Evolutionary conservation across 2,888 invertebrate genomes (phyloP).

Genomic region (Andrena trimmerana): DNA sequence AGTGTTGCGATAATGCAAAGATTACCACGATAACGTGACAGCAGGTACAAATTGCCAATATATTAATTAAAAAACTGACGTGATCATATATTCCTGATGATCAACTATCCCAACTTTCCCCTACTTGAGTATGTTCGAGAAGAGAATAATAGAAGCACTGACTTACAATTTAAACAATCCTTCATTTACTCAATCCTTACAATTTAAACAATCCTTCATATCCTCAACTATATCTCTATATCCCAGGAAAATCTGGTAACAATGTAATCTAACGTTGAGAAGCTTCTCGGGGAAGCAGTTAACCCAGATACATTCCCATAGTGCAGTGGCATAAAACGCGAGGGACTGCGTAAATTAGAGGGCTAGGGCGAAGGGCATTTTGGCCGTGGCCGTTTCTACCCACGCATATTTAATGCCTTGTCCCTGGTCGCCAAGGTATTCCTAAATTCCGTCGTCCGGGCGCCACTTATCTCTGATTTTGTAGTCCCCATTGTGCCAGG

Average conservation of each 20-base stretch:
- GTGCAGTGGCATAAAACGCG: conserved; percentile 77
- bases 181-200: too few relatives aligned
- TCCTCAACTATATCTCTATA: too few relatives aligned
- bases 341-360: conserved; percentile 77
- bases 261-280: conserved; percentile 2
- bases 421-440: conserved; percentile 67
- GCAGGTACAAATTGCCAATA: too few relatives aligned
- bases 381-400: conserved; percentile 65
- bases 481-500: conserved; percentile 72
- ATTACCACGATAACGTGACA: too few relatives aligned
- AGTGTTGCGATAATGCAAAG: too few relatives aligned
- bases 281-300: conserved; percentile 31
- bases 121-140: too few relatives aligned
- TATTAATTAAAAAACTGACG: too few relatives aligned
- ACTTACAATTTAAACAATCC: too few relatives aligned
- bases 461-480: conserved; percentile 78
- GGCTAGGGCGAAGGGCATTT: conserved; percentile 63
- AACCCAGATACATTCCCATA: conserved; percentile 73
- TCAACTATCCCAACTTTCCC: too few relatives aligned
- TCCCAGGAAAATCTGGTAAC: background rate
- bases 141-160: too few relatives aligned
- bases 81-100: too few relatives aligned
- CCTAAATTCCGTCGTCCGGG: conserved; percentile 68
- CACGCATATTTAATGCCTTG: conserved; percentile 78
- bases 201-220: too few relatives aligned